Evolutionary conservation across 1,140 invertebrate genomes (phyloP), one percentile per base, ranked within the genome.

Genomic region (Drosophila carrolli): DNA sequence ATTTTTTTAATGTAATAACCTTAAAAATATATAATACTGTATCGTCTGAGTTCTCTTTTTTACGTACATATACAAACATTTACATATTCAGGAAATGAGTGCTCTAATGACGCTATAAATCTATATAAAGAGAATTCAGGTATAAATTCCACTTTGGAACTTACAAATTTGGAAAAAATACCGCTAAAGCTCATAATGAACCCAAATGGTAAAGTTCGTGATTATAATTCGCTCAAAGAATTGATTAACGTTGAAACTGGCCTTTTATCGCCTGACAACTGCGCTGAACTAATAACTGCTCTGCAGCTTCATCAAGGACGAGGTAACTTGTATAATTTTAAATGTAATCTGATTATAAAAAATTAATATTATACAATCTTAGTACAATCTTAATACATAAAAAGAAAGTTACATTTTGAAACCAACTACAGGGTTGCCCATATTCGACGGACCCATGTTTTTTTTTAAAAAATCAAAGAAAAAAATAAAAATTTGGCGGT

Each of bases 171-270:
- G 93, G 93, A 94, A 13, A 96, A 96, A 93, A 93, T 95, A 13
- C 94, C 95, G 40, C 91, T 97, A 47, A 96, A 96, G 92, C 94
- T 96, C 60, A 94, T 97, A 81, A 96, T 97, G 95, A 96, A 96
- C 93, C 96, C 96, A 23, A 93, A 94, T 79, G 96, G 96, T 10
- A 95, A 96, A 92, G 94, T 97, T 2, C 94, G 96, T 79, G 96
- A 97, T 83, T 93, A 95, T 67, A 93, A 93, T 44, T 93, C 93
- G 32, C 86, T 95, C 5, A 93, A 93, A 63, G 94, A 95, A 82
- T 95, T 95, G 9, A 93, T 94, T 57, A 94, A 94, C 44, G 94
- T 95, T 50, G 94, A 96, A 62, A 94, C 94, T 53, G 92, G 94
- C 65, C 94, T 93, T 32, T 93, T 95, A 76, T 96, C 94, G 75